phyloP scores from a whole-genome alignment of 1,140 invertebrate species.

The Polypedilum pembai region DNA sequence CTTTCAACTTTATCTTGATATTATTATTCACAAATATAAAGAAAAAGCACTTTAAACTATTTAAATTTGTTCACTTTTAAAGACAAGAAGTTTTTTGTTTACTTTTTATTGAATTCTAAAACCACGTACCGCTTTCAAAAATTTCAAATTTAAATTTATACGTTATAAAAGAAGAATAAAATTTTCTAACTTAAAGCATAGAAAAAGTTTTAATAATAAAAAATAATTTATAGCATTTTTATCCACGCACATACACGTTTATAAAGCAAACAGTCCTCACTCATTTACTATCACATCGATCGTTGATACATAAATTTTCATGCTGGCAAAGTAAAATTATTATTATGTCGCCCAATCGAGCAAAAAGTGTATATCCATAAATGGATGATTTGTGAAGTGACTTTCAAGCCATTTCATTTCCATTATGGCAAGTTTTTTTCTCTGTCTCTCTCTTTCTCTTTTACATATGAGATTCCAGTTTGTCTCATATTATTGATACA shows the following conservation, averaged over 20 bases:
- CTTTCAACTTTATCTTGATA: too few species aligned
- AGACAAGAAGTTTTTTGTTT: too few species aligned
- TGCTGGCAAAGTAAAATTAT: background rate
- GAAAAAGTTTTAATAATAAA: constrained; percentile 4
- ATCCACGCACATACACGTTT: background rate
- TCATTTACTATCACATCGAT: background rate
- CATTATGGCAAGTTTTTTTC: background rate
- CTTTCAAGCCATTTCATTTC: constrained; percentile 23
- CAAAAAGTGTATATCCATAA: constrained; percentile 7
- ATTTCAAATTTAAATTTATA: too few species aligned
- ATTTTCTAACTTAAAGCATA: background rate
- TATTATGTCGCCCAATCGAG: constrained; percentile 10
- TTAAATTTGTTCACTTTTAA: too few species aligned
- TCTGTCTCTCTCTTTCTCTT: too few species aligned
- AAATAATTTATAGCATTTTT: constrained; percentile 14
- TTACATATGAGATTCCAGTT: constrained; percentile 16
- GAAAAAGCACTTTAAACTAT: too few species aligned
- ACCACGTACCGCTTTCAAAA: too few species aligned
- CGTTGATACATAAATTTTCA: background rate
- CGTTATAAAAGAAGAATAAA: too few species aligned
- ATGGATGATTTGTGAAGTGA: constrained; percentile 28
- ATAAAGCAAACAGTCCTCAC: background rate
- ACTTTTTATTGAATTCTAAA: too few species aligned
- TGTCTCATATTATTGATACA: background rate
- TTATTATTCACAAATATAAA: too few species aligned